These are phyloP conservation scores for Vannuccia rotundouncinata DNA, from an alignment of 2,888 invertebrate species.

Conservation along the genomic window DNA sequence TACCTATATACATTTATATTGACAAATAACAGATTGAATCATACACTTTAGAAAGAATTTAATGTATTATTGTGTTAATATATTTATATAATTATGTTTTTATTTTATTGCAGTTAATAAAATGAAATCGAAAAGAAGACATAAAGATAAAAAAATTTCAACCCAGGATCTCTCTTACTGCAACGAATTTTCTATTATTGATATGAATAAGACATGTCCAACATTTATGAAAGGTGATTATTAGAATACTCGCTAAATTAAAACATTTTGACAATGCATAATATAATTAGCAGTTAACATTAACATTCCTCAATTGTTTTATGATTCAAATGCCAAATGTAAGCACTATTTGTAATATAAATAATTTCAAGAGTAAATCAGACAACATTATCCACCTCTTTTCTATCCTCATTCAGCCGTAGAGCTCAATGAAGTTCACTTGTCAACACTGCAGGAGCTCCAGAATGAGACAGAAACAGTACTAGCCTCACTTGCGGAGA, in stretches of 20 bases:
- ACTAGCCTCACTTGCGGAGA: conserved; percentile 72
- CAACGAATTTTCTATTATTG: neutral
- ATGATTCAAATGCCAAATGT: neutral
- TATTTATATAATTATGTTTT: no score
- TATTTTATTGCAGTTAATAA: no score
- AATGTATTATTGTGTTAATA: no score
- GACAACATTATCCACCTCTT: no score
- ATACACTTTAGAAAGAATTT: no score
- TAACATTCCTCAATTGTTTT: neutral
- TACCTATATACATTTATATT: no score
- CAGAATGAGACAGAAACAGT: conserved; percentile 80
- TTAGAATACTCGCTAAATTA: neutral
- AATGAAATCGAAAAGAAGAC: neutral
- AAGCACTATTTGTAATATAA: no score
- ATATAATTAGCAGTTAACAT: no score
- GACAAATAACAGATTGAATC: no score
- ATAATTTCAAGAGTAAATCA: no score
- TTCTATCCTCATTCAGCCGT: no score
- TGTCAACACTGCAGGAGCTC: conserved; percentile 52
- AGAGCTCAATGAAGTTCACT: neutral
- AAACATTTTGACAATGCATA: neutral
- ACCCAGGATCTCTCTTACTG: neutral
- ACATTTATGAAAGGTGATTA: neutral
- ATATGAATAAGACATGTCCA: neutral
- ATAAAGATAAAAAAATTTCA: neutral